phyloP scores from a whole-genome alignment of 2,113 vertebrate species.

The Brienomyrus longianalis region DNA sequence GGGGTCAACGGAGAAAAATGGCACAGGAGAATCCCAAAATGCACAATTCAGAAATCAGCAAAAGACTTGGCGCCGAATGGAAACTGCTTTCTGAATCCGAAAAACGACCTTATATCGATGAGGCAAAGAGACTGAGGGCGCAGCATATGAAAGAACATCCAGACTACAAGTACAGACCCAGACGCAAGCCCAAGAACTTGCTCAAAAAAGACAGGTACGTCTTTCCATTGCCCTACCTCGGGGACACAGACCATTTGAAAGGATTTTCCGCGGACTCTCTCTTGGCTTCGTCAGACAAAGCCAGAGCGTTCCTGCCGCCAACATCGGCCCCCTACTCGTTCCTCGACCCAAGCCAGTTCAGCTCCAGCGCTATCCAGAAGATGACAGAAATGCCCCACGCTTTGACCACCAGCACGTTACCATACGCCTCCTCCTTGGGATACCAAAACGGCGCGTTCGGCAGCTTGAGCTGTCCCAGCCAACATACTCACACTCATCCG shows the following conservation, averaged over 20 bases:
- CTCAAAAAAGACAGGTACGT: constrained; percentile 99
- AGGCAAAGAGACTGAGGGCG: constrained; percentile 91
- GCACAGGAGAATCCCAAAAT: constrained; percentile 99
- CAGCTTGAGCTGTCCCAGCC: constrained; percentile 87
- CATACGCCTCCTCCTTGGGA: constrained; percentile 95
- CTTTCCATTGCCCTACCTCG: constrained; percentile 98
- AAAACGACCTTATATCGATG: constrained; percentile 96
- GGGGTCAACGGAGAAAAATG: constrained; percentile 97
- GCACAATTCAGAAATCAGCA: constrained; percentile 99
- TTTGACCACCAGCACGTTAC: constrained; percentile 86
- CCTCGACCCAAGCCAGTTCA: constrained; percentile 96
- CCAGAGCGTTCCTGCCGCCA: constrained; percentile 88
- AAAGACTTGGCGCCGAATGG: constrained; percentile 94
- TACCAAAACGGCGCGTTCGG: constrained; percentile 98
- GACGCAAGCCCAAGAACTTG: constrained; percentile 98
- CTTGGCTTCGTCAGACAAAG: constrained; percentile 84
- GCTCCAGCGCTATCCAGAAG: constrained; percentile 94
- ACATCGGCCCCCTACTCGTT: constrained; percentile 91
- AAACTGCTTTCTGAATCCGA: constrained; percentile 95
- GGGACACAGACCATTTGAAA: constrained; percentile 94
- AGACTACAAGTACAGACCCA: constrained; percentile 98
- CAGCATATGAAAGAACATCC: constrained; percentile 99
- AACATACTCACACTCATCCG: constrained; percentile 98
- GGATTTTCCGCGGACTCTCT: constrained; percentile 88
- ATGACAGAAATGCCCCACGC: constrained; percentile 97